Evolutionary conservation across 2,797 vertebrate species (phyloP).

Genomic region (Luscinia megarhynchos): DNA sequence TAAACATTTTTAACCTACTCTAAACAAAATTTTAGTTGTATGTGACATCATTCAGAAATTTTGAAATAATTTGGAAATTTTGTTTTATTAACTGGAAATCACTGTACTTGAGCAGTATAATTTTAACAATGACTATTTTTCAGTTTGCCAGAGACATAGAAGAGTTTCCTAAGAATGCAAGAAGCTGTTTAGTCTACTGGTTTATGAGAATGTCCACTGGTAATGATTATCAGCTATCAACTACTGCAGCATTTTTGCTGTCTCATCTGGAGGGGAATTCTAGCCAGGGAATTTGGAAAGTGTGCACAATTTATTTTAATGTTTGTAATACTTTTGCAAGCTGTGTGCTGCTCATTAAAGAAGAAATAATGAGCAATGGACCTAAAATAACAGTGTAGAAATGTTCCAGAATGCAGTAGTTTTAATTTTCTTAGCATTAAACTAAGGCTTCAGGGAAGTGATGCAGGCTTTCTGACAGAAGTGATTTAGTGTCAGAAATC

Average conservation of each 20-base stretch:
- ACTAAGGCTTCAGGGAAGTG: constrained; percentile 1
- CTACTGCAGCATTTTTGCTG: not conserved
- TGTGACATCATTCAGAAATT: not conserved
- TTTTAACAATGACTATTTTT: not conserved
- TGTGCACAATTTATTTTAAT: not conserved
- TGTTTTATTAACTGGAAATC: not conserved
- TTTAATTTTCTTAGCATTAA: constrained; percentile 40
- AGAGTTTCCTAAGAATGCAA: not conserved
- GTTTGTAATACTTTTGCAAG: not conserved
- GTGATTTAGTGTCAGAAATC: constrained; percentile 49
- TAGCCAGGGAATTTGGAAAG: not conserved
- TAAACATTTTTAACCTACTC: not conserved
- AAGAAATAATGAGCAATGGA: not conserved
- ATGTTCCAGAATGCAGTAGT: not conserved
- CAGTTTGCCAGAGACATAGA: not conserved
- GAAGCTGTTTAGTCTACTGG: not conserved
- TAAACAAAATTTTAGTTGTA: not conserved
- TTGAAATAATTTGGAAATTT: not conserved
- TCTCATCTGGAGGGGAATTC: not conserved
- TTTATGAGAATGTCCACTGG: not conserved
- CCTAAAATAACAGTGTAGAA: not conserved
- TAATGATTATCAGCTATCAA: not conserved
- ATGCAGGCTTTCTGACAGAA: not conserved
- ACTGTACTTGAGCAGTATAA: not conserved
- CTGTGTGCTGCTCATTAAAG: not conserved